These are phyloP conservation scores for Onychorhynchus coronatus DNA, from an alignment of 2,113 vertebrate species.

Conservation along the genomic window DNA sequence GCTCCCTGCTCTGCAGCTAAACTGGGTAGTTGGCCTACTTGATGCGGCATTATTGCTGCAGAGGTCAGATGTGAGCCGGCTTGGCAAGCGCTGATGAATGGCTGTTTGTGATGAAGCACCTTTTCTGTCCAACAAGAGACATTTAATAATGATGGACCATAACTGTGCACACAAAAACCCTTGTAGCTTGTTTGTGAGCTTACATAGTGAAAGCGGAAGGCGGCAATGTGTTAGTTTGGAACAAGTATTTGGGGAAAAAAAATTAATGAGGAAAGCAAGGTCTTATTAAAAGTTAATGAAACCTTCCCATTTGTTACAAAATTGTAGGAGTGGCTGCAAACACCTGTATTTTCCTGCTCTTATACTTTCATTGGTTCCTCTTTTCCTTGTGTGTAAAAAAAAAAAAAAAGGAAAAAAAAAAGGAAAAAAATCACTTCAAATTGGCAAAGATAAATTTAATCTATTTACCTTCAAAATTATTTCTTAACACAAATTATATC, in stretches of 20 bases:
- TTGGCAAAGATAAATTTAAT: not conserved
- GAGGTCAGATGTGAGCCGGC: slow-evolving; percentile 93
- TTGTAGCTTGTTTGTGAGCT: slow-evolving; percentile 59
- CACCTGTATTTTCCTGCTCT: accelerated
- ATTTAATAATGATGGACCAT: slow-evolving; percentile 92
- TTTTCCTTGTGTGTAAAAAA: not conserved
- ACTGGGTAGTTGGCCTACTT: slow-evolving; percentile 95
- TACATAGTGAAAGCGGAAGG: not conserved
- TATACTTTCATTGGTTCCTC: not conserved
- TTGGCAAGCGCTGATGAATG: slow-evolving; percentile 89
- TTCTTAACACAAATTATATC: not conserved
- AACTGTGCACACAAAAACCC: slow-evolving; percentile 76
- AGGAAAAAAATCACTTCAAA: not conserved
- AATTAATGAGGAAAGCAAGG: not conserved
- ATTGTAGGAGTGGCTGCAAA: not conserved
- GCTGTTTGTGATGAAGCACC: slow-evolving; percentile 87
- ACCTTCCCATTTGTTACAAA: not conserved
- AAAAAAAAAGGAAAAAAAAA: not conserved
- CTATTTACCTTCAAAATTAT: not conserved
- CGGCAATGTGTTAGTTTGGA: not conserved
- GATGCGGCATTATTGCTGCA: slow-evolving; percentile 95
- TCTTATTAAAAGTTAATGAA: not conserved
- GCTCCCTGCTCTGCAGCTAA: slow-evolving; percentile 95
- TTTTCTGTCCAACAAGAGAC: slow-evolving; percentile 88
- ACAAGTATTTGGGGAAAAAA: not conserved